phyloP scores from a whole-genome alignment of 2,888 invertebrate species.

The Dysmachus trigonus region DNA sequence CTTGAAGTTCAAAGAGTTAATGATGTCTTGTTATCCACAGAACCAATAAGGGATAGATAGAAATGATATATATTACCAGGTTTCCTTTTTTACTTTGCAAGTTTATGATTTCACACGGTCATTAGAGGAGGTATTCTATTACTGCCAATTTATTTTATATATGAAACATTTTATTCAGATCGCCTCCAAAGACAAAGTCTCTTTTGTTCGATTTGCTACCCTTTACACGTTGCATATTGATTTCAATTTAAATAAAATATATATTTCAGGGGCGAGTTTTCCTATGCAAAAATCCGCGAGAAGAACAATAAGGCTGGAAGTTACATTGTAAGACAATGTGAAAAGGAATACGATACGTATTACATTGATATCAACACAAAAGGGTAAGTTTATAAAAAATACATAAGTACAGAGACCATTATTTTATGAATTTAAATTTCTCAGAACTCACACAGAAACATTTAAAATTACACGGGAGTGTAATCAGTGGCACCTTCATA shows the following conservation, averaged over 20 bases:
- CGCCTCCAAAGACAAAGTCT: too few species aligned
- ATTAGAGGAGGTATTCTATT: too few species aligned
- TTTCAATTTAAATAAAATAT: not conserved
- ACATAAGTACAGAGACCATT: not conserved
- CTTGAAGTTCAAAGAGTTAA: too few species aligned
- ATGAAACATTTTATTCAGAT: too few species aligned
- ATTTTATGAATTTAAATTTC: constrained; percentile 49
- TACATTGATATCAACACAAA: constrained; percentile 84
- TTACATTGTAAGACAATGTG: constrained; percentile 84
- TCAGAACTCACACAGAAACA: constrained; percentile 73
- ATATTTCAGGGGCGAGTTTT: constrained; percentile 76
- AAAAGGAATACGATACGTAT: constrained; percentile 79
- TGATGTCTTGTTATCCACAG: too few species aligned
- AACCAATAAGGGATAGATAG: too few species aligned
- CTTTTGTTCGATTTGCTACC: too few species aligned
- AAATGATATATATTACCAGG: too few species aligned
- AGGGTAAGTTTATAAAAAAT: constrained; percentile 65
- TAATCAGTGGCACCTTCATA: constrained; percentile 58
- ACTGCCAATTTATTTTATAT: too few species aligned
- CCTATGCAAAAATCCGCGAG: constrained; percentile 83
- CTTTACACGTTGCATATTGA: too few species aligned
- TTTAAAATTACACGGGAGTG: constrained; percentile 68
- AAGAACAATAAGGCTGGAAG: constrained; percentile 80
- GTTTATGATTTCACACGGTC: too few species aligned
- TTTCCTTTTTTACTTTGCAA: too few species aligned